Percentiles rank a stretch among this genome's conserved stretches.
Conservation (phyloP, 2,888 invertebrate genomes). For the Drosophila maculinotata region DNA sequence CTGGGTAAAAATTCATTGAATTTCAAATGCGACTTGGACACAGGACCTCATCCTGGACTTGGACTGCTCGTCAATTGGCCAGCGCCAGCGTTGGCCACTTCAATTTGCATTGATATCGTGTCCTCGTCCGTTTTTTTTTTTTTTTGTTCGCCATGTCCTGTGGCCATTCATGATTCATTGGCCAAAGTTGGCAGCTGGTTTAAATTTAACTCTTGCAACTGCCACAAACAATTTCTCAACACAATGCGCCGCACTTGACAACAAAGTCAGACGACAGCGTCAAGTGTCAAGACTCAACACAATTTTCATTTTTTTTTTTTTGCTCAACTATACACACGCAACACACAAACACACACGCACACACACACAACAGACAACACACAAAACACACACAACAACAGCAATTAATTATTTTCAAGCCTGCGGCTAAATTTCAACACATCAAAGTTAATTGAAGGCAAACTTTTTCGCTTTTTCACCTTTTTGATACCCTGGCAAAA, state of each 20-base stretch:
- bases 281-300: slow-evolving; percentile 54
- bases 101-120: slow-evolving; percentile 73
- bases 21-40: slow-evolving; percentile 78
- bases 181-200: slow-evolving; percentile 34
- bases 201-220: slow-evolving; percentile 53
- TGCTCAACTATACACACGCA: slow-evolving; percentile 1
- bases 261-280: slow-evolving; percentile 50
- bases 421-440: slow-evolving; percentile 69
- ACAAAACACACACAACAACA: slow-evolving; percentile 29
- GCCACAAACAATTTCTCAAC: slow-evolving; percentile 36
- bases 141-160: slow-evolving; percentile 17
- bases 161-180: slow-evolving; percentile 71
- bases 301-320: slow-evolving; percentile 18
- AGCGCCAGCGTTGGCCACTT: slow-evolving; percentile 68
- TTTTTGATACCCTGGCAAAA: slow-evolving; percentile 28
- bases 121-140: slow-evolving; percentile 2
- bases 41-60: background rate
- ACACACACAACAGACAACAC: slow-evolving; percentile 5
- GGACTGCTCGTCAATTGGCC: slow-evolving; percentile 55
- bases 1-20: slow-evolving; percentile 83
- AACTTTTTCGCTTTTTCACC: slow-evolving; percentile 67
- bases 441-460: slow-evolving; percentile 72
- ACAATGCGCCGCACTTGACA: slow-evolving; percentile 50
- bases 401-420: slow-evolving; percentile 78
- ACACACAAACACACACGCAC: slow-evolving; percentile 4